Base-by-base conservation (phyloP, 1,140 invertebrate species). In the Leptestheria dahalacensis region DNA sequence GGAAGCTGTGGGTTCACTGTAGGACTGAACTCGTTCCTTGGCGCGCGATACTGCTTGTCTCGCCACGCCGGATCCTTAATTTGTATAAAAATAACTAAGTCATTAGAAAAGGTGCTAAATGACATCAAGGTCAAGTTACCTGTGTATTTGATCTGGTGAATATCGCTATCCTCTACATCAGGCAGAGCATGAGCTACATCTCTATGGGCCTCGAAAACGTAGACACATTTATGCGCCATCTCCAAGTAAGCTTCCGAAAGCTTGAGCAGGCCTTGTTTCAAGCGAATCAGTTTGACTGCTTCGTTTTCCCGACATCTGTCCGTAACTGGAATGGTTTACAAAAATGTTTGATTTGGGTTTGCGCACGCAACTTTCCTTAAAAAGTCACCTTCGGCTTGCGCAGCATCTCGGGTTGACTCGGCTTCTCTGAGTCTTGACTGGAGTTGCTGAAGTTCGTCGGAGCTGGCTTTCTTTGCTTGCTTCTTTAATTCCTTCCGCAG, bases 331-430 rank as follows among this genome's bases (percentile, higher is more conserved):
- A 69, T 15, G 26, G 41, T 49, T 60, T 59, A 49, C 15, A 60
- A 15, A 50, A 55, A 57, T 25, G 61, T n/a, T n/a, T n/a, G n/a
- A n/a, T n/a, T n/a, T n/a, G n/a, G n/a, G n/a, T n/a, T n/a, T n/a
- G n/a, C n/a, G n/a, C n/a, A n/a, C n/a, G n/a, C n/a, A n/a, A n/a
- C n/a, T n/a, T n/a, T n/a, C n/a, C n/a, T n/a, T n/a, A n/a, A n/a
- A n/a, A n/a, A n/a, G n/a, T n/a, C 69, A 78, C 76, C 70, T 73
- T 78, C 77, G 20, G 73, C 51, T 65, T 77, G 73, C 26, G 75
- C 75, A 20, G 73, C 56, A 64, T 76, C 73, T 50, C 72, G 73
- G n/a, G 71, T 69, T 68, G 72, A 65, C 65, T 77, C 74, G 28
- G 75, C 73, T 66, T 77, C 71, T 3, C 67, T 65, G 24, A 78